Base-by-base conservation (phyloP, 2,113 vertebrate genomes). In the Hyla sarda region DNA sequence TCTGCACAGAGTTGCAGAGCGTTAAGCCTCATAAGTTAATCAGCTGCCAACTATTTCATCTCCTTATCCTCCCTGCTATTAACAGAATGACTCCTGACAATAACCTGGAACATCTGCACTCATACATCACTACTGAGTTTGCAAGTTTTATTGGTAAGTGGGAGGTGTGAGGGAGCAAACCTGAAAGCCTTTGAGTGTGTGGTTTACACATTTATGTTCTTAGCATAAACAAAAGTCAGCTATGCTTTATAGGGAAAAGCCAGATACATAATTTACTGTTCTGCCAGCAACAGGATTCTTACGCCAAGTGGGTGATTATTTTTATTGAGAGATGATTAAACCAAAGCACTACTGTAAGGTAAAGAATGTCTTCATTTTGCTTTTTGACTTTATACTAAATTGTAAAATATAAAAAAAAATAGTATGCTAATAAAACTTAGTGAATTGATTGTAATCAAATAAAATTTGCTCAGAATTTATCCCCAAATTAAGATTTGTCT, bases 271-370 rank as follows among this genome's bases (percentile, higher is more conserved):
- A 75, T 84, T 84, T 84, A 84, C 37, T 58, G n/a, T 45, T 45
- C 69, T 74, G 52, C 52, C 52, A 30, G 32, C 45, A 73, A 58
- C 50, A 84, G 23, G 37, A 75, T 75, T 84, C n/a, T 56, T 32
- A 84, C n/a, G 56, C 73, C 72, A 84, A 84, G 83, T 62, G 48
- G 72, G 54, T 84, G 54, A 84, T 84, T 84, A 84, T 50, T 76
- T 84, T 84, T 84, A 84, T 84, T 76, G 72, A 65, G 69, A 60
- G 73, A 76, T 84, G 72, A 84, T 84, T 84, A 84, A 84, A 84
- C 37, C 17, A 84, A 76, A 84, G 37, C 56, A 76, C 83, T 84
- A 65, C 83, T 84, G 56, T 76, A 84, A 76, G 37, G 76, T 47
- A 28, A 30, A 65, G 58, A 10, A 34, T 84, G 62, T 65, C 34